Percentiles rank a stretch among this genome's conserved stretches.
Evolutionary conservation across 92 coral and sea anemone genomes (phyloP).

Genomic region (Diadumene lineata): DNA sequence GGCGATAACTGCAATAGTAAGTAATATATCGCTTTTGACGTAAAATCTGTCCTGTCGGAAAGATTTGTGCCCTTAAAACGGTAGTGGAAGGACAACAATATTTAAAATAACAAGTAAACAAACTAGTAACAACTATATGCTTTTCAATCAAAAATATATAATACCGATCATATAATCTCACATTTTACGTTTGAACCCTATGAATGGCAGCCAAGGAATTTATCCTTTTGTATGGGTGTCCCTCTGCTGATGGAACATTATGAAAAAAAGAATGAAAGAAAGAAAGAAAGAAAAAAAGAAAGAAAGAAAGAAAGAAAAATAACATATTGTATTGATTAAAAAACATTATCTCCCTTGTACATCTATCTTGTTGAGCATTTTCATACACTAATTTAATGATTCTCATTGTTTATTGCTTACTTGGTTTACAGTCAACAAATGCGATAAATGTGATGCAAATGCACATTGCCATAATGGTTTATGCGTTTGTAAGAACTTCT

Average conservation of each 20-base stretch:
- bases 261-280: too few species aligned
- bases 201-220: too few species aligned
- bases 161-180: too few species aligned
- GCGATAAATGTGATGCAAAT: slow-evolving; percentile 71
- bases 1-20: slow-evolving; percentile 63
- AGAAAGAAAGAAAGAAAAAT: background rate
- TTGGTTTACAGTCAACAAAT: slow-evolving; percentile 50
- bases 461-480: slow-evolving; percentile 66
- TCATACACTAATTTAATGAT: too few species aligned
- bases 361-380: too few species aligned
- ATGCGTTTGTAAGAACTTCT: slow-evolving; percentile 70
- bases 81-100: too few species aligned
- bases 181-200: too few species aligned
- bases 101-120: too few species aligned
- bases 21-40: background rate
- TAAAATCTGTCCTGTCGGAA: background rate
- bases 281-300: background rate
- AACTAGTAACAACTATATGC: too few species aligned
- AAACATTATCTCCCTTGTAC: background rate
- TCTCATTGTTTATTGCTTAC: background rate
- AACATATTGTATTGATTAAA: background rate
- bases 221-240: too few species aligned
- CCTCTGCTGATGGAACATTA: too few species aligned
- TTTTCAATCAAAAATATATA: too few species aligned
- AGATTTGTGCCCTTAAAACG: background rate